Base-by-base conservation (phyloP, 1,140 invertebrate species). In the Temnothorax nylanderi region DNA sequence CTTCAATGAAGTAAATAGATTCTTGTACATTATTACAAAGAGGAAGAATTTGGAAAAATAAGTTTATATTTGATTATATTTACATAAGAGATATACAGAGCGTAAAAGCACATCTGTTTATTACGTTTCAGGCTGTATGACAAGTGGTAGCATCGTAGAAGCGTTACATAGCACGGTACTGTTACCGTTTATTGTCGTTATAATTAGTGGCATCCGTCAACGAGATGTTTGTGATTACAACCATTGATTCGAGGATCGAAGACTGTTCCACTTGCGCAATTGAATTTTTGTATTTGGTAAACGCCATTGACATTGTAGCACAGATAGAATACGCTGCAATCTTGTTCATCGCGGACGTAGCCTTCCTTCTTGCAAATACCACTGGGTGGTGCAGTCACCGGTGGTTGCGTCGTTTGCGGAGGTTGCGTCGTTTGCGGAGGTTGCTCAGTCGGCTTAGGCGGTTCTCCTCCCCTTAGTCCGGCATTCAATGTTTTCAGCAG, bases 401-500 rank as follows among this genome's bases (percentile, higher is more conserved):
- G 16, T 78, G 34, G 8, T 37, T 34, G 10, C 5, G 44, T 21
- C 10, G 11, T 37, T 47, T 49, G 56, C 16, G 37, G 18, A 72
- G n/a, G 7, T 54, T 21, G 10, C 10, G 56, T 21, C 7, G 54
- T 56, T 58, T 62, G 60, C 13, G 60, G 62, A n/a, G 75, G 18
- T n/a, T n/a, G 11, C 47, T 71, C 11, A 8, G 75, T 16, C 0
- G 21, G 2, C 0, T 67, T 13, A 16, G 51, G n/a, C 3, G 18
- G 34, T 0, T 67, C 4, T 51, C 54, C 67, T 11, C 85, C 54
- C 49, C 76, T 95, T 88, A 95, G 51, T 13, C 90, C 94, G 7
- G 92, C 85, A 85, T 96, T 96, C 32, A 97, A 95, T 3, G 96
- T 93, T 51, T 93, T 96, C 26, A 97, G 88, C 6, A 98, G 92